Percentiles rank a stretch among this genome's conserved stretches.
These are phyloP conservation scores for Drosophila sechellia DNA, from an alignment of 1,140 invertebrate species.

Conservation along the genomic window DNA sequence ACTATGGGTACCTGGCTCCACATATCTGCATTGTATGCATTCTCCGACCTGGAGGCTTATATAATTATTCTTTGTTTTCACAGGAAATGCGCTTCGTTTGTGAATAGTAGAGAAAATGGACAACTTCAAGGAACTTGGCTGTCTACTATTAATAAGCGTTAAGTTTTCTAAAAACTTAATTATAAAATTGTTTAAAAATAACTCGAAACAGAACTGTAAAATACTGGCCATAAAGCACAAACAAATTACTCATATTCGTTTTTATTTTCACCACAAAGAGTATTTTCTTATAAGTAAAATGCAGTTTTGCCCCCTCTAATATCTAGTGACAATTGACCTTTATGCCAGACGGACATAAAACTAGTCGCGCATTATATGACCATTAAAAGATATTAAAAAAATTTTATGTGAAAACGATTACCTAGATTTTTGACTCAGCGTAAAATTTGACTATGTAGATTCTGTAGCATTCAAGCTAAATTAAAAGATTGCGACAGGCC, in stretches of 20 bases:
- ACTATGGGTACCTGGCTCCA: slow-evolving; percentile 8
- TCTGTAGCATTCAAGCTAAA: slow-evolving; percentile 8
- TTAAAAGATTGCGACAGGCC: slow-evolving; percentile 26
- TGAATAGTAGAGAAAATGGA: slow-evolving; percentile 20
- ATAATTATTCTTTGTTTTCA: slow-evolving; percentile 49
- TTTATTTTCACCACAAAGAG: too few relatives aligned
- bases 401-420: neutral
- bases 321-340: neutral
- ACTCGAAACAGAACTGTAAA: too few relatives aligned
- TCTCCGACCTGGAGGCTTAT: slow-evolving; percentile 21
- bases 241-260: too few relatives aligned
- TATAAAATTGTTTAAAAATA: too few relatives aligned
- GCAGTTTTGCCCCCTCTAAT: neutral
- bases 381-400: neutral
- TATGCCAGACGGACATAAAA: neutral
- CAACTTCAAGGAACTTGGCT: neutral
- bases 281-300: too few relatives aligned
- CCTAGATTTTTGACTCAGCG: neutral
- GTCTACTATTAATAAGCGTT: neutral
- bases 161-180: too few relatives aligned
- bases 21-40: slow-evolving; percentile 16
- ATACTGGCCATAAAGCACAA: too few relatives aligned
- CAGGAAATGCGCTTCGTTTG: neutral
- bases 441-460: neutral
- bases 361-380: neutral